phyloP scores from a whole-genome alignment of 1,140 invertebrate genomes.

The Hyles vespertilio region DNA sequence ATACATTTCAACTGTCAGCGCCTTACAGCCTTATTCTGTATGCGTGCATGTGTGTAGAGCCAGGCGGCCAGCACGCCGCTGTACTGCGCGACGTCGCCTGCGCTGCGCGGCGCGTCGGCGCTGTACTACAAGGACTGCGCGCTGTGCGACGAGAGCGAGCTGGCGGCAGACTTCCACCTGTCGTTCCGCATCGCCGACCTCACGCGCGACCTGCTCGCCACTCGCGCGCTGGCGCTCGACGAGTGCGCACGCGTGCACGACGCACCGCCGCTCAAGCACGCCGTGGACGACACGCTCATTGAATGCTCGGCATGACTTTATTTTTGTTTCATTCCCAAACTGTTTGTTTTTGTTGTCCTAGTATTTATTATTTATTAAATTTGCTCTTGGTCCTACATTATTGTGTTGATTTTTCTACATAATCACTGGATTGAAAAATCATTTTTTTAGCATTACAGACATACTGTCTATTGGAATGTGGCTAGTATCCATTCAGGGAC shows the following conservation, averaged over 20 bases:
- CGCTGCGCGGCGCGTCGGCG: conserved; percentile 88
- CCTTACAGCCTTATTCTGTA: too few relatives aligned
- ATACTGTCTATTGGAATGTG: too few relatives aligned
- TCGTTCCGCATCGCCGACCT: conserved; percentile 51
- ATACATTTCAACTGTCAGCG: too few relatives aligned
- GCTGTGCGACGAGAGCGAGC: conserved; percentile 81
- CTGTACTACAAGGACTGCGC: conserved; percentile 95
- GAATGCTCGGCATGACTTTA: neutral
- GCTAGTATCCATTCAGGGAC: too few relatives aligned
- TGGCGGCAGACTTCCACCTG: conserved; percentile 75
- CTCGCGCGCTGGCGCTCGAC: conserved; percentile 18
- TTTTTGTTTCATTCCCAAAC: too few relatives aligned
- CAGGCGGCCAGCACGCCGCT: conserved; percentile 93
- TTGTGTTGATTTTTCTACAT: too few relatives aligned
- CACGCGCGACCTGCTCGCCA: conserved; percentile 33
- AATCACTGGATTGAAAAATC: too few relatives aligned
- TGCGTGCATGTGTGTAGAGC: too few relatives aligned
- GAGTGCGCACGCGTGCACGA: conserved; percentile 3
- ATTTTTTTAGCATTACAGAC: too few relatives aligned
- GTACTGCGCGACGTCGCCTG: conserved; percentile 89
- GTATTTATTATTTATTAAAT: too few relatives aligned
- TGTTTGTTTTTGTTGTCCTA: too few relatives aligned
- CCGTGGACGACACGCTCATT: conserved; percentile 28
- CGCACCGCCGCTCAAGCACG: conserved; percentile 12
- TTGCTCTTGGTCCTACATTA: too few relatives aligned